Evolutionary conservation across 1,140 invertebrate genomes (phyloP).

Genomic region (Meteorus sp.): DNA sequence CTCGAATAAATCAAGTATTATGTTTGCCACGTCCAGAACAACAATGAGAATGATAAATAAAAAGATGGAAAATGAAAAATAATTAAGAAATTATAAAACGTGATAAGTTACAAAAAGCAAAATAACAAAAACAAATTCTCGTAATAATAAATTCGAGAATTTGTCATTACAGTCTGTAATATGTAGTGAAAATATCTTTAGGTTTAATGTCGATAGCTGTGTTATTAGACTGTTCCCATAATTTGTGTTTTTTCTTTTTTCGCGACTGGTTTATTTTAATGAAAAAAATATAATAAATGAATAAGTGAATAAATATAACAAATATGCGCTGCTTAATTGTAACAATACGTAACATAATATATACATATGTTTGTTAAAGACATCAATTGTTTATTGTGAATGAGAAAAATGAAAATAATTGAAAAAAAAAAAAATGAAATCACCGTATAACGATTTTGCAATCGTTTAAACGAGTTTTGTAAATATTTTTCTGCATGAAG

Average conservation of each 20-base stretch:
- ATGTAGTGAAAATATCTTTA: conserved; percentile 9
- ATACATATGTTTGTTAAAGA: conserved; percentile 1
- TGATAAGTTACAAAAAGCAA: neutral
- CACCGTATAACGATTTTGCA: neutral
- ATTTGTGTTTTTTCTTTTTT: conserved; percentile 28
- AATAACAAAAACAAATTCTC: neutral
- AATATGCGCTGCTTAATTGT: neutral
- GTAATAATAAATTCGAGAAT: conserved; percentile 11
- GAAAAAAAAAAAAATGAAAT: no score
- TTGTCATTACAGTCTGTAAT: conserved; percentile 7
- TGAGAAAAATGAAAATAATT: neutral
- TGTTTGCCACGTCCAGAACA: conserved; percentile 20
- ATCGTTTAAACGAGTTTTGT: no score
- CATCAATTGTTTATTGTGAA: neutral
- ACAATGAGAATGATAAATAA: neutral
- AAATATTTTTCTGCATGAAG: no score
- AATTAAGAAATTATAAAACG: conserved; percentile 12
- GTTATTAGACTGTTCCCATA: conserved; percentile 45
- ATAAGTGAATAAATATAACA: neutral
- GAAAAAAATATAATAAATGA: conserved; percentile 4
- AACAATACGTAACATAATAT: neutral
- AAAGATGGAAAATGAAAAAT: neutral
- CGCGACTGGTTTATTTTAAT: conserved; percentile 18
- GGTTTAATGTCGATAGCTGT: conserved; percentile 39
- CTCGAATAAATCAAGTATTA: conserved; percentile 20